Percentiles rank a stretch among this genome's conserved stretches.
Evolutionary conservation across 2,888 invertebrate species (phyloP).

Genomic region (Iselma pallidipennis): DNA sequence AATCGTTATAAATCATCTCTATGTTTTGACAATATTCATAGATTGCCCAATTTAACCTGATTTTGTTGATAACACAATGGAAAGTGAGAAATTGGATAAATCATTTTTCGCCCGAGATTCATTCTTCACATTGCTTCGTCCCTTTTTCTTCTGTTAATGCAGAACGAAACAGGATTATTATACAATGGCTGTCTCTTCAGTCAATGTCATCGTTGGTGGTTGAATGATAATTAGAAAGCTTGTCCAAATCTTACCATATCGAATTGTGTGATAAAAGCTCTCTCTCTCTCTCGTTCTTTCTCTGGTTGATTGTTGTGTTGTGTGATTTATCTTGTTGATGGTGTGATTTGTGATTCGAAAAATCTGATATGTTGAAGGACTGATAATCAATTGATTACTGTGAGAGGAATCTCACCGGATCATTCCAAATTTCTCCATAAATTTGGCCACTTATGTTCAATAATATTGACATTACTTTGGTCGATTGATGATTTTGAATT

Average conservation of each 20-base stretch:
- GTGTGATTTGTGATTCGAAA: conserved; percentile 1
- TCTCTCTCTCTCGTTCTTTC: too few species aligned
- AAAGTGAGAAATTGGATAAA: background rate
- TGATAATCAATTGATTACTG: background rate
- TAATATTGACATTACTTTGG: too few species aligned
- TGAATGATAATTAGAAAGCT: conserved; percentile 1
- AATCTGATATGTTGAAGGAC: background rate
- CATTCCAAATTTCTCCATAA: background rate
- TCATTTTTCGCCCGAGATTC: background rate
- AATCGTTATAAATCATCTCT: conserved; percentile 3
- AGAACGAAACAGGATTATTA: background rate
- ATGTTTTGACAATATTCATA: conserved; percentile 6
- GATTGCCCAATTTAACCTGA: conserved; percentile 7
- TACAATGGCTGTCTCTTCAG: conserved; percentile 1
- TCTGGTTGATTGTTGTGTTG: too few species aligned
- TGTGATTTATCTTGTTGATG: conserved; percentile 7
- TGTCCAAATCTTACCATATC: background rate
- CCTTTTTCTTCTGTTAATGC: background rate
- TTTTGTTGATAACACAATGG: conserved; percentile 6
- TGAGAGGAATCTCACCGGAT: too few species aligned
- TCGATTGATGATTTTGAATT: too few species aligned
- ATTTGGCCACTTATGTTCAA: background rate
- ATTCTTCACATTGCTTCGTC: background rate
- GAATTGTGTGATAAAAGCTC: conserved; percentile 1
- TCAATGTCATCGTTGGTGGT: conserved; percentile 5